Conservation (phyloP, 2,797 vertebrate species). For the Poeciliopsis paucimaculata region DNA sequence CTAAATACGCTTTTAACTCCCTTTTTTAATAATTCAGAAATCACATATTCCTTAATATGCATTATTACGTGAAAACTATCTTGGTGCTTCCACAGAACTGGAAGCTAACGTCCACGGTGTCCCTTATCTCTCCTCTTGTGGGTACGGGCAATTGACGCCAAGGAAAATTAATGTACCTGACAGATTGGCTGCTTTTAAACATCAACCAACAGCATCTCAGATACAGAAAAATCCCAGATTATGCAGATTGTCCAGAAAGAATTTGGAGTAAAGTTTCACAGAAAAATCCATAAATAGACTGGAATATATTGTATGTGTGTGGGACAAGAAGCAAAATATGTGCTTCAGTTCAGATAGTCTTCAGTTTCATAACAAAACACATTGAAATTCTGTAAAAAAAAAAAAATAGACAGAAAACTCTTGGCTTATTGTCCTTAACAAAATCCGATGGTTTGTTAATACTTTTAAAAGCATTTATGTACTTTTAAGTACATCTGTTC, state of each 20-base stretch:
- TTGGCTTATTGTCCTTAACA: background rate
- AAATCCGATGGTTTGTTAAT: background rate
- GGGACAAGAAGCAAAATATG: background rate
- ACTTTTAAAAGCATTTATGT: background rate
- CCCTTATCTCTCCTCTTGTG: background rate
- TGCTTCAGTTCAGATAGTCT: background rate
- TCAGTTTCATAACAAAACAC: background rate
- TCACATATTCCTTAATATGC: background rate
- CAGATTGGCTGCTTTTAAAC: background rate
- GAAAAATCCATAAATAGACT: background rate
- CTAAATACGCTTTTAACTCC: background rate
- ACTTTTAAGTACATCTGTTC: slow-evolving; percentile 14
- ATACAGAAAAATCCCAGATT: background rate
- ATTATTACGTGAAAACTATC: background rate
- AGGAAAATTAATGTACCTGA: background rate
- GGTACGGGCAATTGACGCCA: background rate
- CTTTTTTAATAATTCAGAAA: background rate
- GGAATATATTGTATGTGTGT: background rate
- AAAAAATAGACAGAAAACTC: background rate
- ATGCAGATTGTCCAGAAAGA: background rate
- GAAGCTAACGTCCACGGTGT: background rate
- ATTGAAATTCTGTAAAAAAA: background rate
- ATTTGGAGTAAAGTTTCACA: background rate
- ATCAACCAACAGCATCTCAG: background rate
- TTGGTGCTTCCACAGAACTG: background rate